phyloP scores from a whole-genome alignment of 2,888 invertebrate genomes.

The Macrostomum cliftonense region DNA sequence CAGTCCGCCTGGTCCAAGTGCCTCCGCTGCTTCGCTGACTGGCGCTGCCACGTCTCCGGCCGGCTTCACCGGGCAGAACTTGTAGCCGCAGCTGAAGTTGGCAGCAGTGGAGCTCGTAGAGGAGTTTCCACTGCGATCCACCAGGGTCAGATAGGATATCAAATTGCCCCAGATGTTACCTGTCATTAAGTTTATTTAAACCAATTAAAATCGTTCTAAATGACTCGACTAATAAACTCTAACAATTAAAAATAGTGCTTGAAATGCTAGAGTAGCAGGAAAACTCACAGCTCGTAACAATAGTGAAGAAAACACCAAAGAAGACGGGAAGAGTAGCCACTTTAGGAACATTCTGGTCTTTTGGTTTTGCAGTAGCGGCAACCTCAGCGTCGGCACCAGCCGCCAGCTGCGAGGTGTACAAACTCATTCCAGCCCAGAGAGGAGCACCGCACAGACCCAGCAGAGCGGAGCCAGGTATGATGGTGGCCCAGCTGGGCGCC shows the following conservation, averaged over 20 bases:
- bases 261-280: too few relatives aligned
- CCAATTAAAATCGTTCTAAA: too few relatives aligned
- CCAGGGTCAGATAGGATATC: slow-evolving; percentile 10
- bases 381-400: slow-evolving; percentile 44
- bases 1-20: too few relatives aligned
- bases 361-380: slow-evolving; percentile 44
- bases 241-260: too few relatives aligned
- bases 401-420: slow-evolving; percentile 43
- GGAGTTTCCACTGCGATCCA: neutral
- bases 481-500: slow-evolving; percentile 65
- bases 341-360: slow-evolving; percentile 49
- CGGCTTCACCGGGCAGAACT: too few relatives aligned
- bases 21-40: too few relatives aligned
- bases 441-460: slow-evolving; percentile 84
- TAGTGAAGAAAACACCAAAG: slow-evolving; percentile 36
- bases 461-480: slow-evolving; percentile 57
- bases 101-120: neutral
- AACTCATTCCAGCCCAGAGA: slow-evolving; percentile 96
- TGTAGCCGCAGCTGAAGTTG: too few relatives aligned
- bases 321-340: slow-evolving; percentile 42
- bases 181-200: too few relatives aligned
- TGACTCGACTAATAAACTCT: too few relatives aligned
- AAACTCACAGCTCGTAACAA: slow-evolving; percentile 4
- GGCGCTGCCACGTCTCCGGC: too few relatives aligned
- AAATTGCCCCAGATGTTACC: slow-evolving; percentile 13